These are phyloP conservation scores for Passer montanus DNA, from an alignment of 2,113 vertebrate species.

Conservation along the genomic window DNA sequence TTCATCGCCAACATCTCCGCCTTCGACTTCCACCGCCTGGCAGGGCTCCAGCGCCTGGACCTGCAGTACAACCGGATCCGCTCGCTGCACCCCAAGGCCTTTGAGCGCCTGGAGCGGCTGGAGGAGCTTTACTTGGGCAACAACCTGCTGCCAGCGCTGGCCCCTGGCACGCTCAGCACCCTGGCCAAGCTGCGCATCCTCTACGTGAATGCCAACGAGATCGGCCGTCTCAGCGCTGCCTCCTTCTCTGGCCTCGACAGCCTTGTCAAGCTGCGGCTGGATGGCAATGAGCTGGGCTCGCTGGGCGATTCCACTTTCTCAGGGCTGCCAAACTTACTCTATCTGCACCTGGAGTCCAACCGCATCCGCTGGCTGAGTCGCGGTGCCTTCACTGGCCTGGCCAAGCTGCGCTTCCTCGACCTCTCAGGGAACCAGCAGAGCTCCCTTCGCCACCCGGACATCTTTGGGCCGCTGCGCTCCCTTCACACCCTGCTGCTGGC, in stretches of 20 bases:
- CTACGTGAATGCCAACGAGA: conserved; percentile 87
- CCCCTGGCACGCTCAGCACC: conserved; percentile 80
- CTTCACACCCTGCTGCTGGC: conserved; percentile 87
- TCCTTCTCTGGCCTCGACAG: conserved; percentile 82
- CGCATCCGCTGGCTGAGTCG: conserved; percentile 87
- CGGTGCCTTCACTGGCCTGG: conserved; percentile 82
- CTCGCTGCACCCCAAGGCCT: conserved; percentile 85
- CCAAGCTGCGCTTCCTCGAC: conserved; percentile 89
- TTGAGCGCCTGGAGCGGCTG: conserved; percentile 83
- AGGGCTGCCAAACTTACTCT: conserved; percentile 83
- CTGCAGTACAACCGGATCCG: conserved; percentile 93
- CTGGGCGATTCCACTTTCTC: conserved; percentile 87
- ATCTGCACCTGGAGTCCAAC: conserved; percentile 91
- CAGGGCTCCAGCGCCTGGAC: conserved; percentile 84
- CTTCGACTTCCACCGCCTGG: conserved; percentile 83
- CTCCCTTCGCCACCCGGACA: conserved; percentile 77
- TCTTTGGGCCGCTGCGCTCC: conserved; percentile 82
- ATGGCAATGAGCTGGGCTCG: conserved; percentile 83
- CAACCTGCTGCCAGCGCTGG: conserved; percentile 82
- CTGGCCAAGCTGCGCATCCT: conserved; percentile 86
- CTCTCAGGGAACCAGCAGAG: conserved; percentile 88
- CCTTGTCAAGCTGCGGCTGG: conserved; percentile 88
- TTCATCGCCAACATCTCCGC: conserved; percentile 90
- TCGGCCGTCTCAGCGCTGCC: conserved; percentile 77
- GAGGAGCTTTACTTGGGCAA: conserved; percentile 95